Evolutionary conservation across 1,140 invertebrate genomes (phyloP).

Genomic region (Halictus rubicundus): DNA sequence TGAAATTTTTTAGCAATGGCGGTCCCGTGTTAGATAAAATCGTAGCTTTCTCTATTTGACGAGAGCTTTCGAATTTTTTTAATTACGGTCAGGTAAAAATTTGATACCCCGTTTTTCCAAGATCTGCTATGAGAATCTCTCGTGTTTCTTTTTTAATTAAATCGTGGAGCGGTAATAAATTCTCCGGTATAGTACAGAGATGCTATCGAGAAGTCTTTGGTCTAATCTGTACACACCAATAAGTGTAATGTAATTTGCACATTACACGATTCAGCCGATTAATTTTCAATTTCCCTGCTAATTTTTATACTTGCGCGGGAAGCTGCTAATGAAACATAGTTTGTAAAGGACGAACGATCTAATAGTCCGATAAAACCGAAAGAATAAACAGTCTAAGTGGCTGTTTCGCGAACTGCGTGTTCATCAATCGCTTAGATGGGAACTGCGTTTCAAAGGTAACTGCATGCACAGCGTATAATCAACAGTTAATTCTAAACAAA

Average conservation of each 20-base stretch:
- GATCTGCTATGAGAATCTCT: no score
- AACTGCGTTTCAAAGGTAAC: conserved; percentile 46
- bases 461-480: conserved; percentile 38
- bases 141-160: no score
- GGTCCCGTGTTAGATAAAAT: not conserved
- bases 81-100: not conserved
- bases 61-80: not conserved
- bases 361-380: not conserved
- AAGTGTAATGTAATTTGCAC: not conserved
- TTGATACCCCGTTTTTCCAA: no score
- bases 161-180: no score
- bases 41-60: conserved; percentile 2
- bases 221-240: not conserved
- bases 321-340: not conserved
- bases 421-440: conserved; percentile 21
- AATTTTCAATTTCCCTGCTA: not conserved
- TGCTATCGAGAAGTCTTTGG: not conserved
- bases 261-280: not conserved
- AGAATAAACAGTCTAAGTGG: not conserved
- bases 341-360: not conserved
- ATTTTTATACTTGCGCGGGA: not conserved
- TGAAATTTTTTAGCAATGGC: not conserved
- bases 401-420: no score
- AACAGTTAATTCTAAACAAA: conserved; percentile 16
- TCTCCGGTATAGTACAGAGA: not conserved